Base-by-base conservation (phyloP, 2,113 vertebrate genomes). In the Psophia crepitans region DNA sequence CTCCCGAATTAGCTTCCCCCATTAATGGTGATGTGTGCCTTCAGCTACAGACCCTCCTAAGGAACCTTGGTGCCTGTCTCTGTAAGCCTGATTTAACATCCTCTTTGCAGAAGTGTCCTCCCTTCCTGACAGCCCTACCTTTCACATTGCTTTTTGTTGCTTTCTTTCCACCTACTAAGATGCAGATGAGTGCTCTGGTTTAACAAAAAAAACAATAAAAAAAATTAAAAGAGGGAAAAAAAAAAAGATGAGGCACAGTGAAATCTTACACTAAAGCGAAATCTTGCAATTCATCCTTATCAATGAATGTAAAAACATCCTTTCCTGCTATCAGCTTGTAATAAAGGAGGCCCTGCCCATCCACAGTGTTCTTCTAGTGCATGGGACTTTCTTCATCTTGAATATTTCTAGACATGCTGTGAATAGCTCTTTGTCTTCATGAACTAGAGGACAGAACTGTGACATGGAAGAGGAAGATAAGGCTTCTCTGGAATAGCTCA, bases 401-500 rank as follows among this genome's bases (percentile, higher is more conserved):
- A 94, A 69, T 94, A 43, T 89, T 95, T 93, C 95, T 92, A 95
- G 95, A 96, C 82, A 77, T 22, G 28, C 35, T 73, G 35, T 66
- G 58, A 83, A 83, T 63, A 92, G 41, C 46, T 93, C 35, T 48
- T 87, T 84, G 46, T 74, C 63, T 86, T 84, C 49, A 33, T 70
- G 71, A 94, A 79, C 63, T 39, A 66, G 37, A 93, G 68, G 71
- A 88, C 44, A 83, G 84, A 85, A 93, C 19, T 32, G 20, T 73
- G 78, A 77, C 46, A 74, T 12, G 46, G 70, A 95, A 90, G 17
- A 75, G 44, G 61, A 91, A 85, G 90, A 96, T 90, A 97, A 95
- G 82, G 41, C 35, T 90, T 21, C 85, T 92, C 91, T 94, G 90
- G 84, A 96, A 96, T 63, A 88, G 28, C 82, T 96, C 92, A 93